phyloP scores from a whole-genome alignment of 2,113 vertebrate genomes.

The Oryzias melastigma region DNA sequence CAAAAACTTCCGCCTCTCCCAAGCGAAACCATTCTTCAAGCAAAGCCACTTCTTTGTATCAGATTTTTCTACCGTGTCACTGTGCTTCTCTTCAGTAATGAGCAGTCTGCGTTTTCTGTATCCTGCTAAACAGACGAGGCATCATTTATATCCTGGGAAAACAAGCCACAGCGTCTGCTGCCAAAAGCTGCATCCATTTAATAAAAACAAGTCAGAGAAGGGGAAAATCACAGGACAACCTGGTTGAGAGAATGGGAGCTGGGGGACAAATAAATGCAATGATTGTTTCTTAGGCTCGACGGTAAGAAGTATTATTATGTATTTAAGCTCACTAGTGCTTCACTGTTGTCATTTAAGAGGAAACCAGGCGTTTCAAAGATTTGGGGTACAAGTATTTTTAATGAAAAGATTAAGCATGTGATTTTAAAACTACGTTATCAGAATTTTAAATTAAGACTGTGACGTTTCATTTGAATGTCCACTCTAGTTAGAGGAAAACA shows the following conservation, averaged over 20 bases:
- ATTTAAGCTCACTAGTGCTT: background rate
- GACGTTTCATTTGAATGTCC: no score
- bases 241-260: constrained; percentile 8
- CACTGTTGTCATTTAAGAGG: no score
- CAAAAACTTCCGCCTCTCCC: no score
- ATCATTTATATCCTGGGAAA: constrained; percentile 51
- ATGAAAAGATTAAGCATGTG: no score
- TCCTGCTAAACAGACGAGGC: constrained; percentile 58
- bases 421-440: no score
- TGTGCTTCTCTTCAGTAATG: constrained; percentile 41
- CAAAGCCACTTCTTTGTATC: constrained; percentile 3
- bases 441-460: no score
- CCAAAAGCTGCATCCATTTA: constrained; percentile 60
- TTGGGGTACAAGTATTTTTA: no score
- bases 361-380: no score
- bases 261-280: constrained; percentile 11
- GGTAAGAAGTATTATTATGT: background rate
- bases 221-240: constrained; percentile 1
- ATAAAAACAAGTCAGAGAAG: constrained; percentile 51
- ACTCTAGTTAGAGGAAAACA: no score
- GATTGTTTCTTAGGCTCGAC: background rate
- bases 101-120: constrained; percentile 48
- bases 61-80: background rate
- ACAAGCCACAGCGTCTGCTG: constrained; percentile 48
- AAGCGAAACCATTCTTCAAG: no score